phyloP scores from a whole-genome alignment of 1,140 invertebrate species.

The Drosophila auraria region DNA sequence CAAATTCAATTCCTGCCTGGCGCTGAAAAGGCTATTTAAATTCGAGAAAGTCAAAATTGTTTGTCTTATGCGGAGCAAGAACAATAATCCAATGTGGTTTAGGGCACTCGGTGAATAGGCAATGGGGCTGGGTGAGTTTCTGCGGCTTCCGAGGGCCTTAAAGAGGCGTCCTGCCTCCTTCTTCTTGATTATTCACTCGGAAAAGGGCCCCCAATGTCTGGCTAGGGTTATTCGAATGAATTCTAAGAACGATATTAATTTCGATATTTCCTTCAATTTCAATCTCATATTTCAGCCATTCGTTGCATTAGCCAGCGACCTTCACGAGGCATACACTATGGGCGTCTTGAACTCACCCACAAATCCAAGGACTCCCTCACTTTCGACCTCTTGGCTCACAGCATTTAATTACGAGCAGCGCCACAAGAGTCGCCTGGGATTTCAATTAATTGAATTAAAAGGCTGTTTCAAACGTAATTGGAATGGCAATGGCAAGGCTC shows the following conservation, averaged over 20 bases:
- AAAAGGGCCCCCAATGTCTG: not conserved
- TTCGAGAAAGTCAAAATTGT: constrained; percentile 64
- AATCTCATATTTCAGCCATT: constrained; percentile 13
- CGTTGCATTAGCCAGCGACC: constrained; percentile 7
- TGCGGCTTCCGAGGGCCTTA: constrained; percentile 51
- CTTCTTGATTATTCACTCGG: constrained; percentile 6
- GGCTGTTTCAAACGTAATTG: constrained; percentile 8
- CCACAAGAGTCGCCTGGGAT: constrained; percentile 4
- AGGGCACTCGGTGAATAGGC: constrained; percentile 23
- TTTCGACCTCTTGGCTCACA: not conserved
- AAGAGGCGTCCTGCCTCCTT: constrained; percentile 21
- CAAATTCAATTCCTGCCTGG: not conserved
- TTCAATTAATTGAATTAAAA: constrained; percentile 47
- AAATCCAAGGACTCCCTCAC: constrained; percentile 1
- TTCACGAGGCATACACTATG: not conserved
- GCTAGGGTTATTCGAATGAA: not conserved
- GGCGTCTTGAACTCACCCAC: not conserved
- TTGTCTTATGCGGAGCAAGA: constrained; percentile 46
- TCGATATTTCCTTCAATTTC: constrained; percentile 12
- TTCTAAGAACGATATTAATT: constrained; percentile 6
- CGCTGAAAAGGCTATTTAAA: constrained; percentile 55
- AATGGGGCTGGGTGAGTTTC: constrained; percentile 4
- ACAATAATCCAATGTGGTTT: constrained; percentile 70
- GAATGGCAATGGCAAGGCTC: not conserved
- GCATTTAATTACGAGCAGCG: constrained; percentile 17